phyloP scores from a whole-genome alignment of 2,113 vertebrate species.

The Microtus pennsylvanicus region DNA sequence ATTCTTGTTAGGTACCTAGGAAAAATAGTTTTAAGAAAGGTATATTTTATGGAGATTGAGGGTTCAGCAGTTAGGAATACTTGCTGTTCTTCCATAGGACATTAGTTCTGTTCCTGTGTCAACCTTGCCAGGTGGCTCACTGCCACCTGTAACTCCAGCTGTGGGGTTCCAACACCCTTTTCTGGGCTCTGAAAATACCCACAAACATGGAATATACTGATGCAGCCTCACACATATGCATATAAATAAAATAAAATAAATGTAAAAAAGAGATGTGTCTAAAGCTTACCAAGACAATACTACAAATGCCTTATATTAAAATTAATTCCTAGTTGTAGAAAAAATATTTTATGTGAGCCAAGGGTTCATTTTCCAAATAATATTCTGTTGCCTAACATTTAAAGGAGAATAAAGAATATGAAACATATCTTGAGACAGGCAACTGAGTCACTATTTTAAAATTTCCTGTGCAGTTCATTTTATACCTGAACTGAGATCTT shows the following conservation, averaged over 20 bases:
- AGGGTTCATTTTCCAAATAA: not conserved
- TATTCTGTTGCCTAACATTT: not conserved
- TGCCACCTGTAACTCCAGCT: not conserved
- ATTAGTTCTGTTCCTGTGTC: not conserved
- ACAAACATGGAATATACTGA: not conserved
- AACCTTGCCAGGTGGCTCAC: not conserved
- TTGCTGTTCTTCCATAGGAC: not conserved
- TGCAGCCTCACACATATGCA: not conserved
- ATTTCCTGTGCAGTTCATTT: slow-evolving; percentile 45
- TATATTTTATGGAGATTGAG: too few relatives aligned
- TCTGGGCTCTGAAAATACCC: not conserved
- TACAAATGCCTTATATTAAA: slow-evolving; percentile 9
- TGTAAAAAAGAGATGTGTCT: not conserved
- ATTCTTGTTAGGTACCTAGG: fast-evolving
- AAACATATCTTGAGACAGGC: slow-evolving; percentile 63
- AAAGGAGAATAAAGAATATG: not conserved
- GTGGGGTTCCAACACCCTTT: not conserved
- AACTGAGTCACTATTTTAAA: slow-evolving; percentile 72
- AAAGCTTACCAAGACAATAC: slow-evolving; percentile 6
- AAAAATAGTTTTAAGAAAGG: not conserved
- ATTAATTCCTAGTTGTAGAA: not conserved
- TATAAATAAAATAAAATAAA: not conserved
- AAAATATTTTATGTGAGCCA: not conserved
- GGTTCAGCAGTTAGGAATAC: not conserved
- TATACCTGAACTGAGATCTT: slow-evolving; percentile 55